Base-by-base conservation (phyloP, 2,888 invertebrate species). In the Heliconius charithonia region DNA sequence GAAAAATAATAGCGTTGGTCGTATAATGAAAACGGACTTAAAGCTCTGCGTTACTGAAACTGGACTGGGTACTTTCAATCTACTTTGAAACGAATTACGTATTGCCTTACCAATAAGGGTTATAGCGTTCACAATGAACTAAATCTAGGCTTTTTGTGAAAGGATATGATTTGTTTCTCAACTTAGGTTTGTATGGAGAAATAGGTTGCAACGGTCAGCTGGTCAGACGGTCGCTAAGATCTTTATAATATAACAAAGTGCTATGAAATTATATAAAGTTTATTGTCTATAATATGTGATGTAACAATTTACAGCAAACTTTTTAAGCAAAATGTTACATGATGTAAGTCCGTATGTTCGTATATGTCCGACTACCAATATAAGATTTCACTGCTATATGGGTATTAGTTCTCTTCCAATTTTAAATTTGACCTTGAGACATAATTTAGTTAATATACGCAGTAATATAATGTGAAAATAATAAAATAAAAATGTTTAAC, bases 31-130 rank as follows among this genome's bases (percentile, higher is more conserved):
- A 81, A 80, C 78, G 45, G 73, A 69, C 73, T 32, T 65, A 62
- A 72, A 80, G 66, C 70, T 77, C 75, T 77, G 80, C 78, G 80
- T 82, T 82, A 82, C 82, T 82, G 79, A 80, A 78, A 81, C 83
- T 79, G 78, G 80, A 76, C 78, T 67, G 82, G 80, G 78, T 79
- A 83, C 83, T 83, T 83, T 83, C 83, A 79, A 83, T 81, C 59
- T 56, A 41, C 63, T 81, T 78, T 45, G 66, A 78, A 76, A 76
- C n/a, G 29, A 65, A 56, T 65, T 51, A 62, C 67, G 29, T 78
- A 80, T 72, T 37, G n/a, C 62, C 10, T 67, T 62, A 45, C 16
- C 7, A 13, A 65, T 78, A 81, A 70, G 74, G 80, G 65, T 62
- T 62, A 78, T 67, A 67, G 32, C 73, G 73, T 81, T 76, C 78